Base-by-base conservation (phyloP, 2,888 invertebrate genomes). In the Stenurella melanura region DNA sequence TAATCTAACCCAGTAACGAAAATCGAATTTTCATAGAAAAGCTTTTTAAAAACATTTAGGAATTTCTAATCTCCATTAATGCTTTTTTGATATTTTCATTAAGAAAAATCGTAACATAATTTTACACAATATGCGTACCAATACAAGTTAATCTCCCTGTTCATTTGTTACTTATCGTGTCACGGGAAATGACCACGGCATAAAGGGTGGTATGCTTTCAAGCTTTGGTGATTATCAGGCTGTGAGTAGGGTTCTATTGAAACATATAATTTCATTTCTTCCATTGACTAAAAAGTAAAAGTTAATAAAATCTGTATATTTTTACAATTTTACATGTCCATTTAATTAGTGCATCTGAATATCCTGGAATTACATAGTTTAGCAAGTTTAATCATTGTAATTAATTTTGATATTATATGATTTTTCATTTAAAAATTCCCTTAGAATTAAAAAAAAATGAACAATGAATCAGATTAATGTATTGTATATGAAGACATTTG, bases 61-160 rank as follows among this genome's bases (percentile, higher is more conserved):
- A 42, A 42, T 42, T 42, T 15, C 42, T 42, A 4, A 0, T 42
- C 12, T 42, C 42, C 11, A 42, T 12, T 42, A n/a, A 12, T 42
- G 2, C 50, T n/a, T 50, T 50, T n/a, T n/a, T 0, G 9, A 61
- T 21, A 2, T 61, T 30, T 61, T 61, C 11, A 58, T 61, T 61
- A 50, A 50, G 50, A 50, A 17, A 50, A 50, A 50, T 50, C n/a
- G 6, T n/a, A 50, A 50, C n/a, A 50, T 50, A 7, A 50, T 50
- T 15, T 50, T 6, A 12, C 6, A 50, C 50, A 50, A 50, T 50
- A n/a, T n/a, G 50, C 5, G n/a, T 50, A 50, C 50, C 50, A 50
- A 42, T 50, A 17, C n/a, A 50, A 50, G 50, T 50, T 50, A 50
- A 50, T 50, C 12, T 50, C 50, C n/a, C 50, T n/a, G 50, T 50